These are phyloP conservation scores for Poliocrania exsul DNA, from an alignment of 2,797 vertebrate species.

Conservation along the genomic window DNA sequence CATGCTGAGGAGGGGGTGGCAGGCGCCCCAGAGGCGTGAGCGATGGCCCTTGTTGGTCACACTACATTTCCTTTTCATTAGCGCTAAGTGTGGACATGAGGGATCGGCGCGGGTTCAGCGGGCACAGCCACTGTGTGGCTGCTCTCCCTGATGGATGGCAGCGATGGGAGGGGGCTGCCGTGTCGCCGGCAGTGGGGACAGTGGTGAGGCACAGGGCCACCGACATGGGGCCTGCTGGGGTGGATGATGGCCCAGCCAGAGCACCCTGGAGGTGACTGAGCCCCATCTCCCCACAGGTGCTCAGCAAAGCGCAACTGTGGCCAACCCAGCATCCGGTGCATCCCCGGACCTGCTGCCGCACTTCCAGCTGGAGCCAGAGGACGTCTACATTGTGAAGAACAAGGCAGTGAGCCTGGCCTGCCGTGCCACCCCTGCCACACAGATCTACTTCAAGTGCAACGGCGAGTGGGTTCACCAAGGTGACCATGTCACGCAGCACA, in stretches of 20 bases:
- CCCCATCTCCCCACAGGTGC: slow-evolving; percentile 78
- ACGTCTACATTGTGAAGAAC: slow-evolving; percentile 98
- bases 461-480: slow-evolving; percentile 98
- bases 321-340: slow-evolving; percentile 83
- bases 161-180: neutral
- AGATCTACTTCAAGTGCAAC: slow-evolving; percentile 99
- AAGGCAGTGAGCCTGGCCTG: slow-evolving; percentile 95
- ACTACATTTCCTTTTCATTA: slow-evolving; percentile 99
- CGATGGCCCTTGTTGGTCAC: slow-evolving; percentile 95
- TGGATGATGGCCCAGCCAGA: neutral
- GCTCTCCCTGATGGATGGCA: slow-evolving; percentile 43
- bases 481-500: slow-evolving; percentile 90
- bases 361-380: slow-evolving; percentile 94
- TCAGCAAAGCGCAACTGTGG: slow-evolving; percentile 88
- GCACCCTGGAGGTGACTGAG: neutral
- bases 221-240: rapidly evolving
- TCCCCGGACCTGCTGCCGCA: slow-evolving; percentile 91
- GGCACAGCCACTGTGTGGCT: slow-evolving; percentile 60
- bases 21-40: slow-evolving; percentile 79
- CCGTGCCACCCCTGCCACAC: slow-evolving; percentile 93
- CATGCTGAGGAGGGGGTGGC: neutral
- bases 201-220: neutral
- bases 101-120: slow-evolving; percentile 89
- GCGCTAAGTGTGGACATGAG: slow-evolving; percentile 95
- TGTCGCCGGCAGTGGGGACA: rapidly evolving